A percentile compares a stretch with the other conserved stretches of the same genome.
Conservation (phyloP, 2,113 vertebrate genomes). For the Colistium nudipinnis region DNA sequence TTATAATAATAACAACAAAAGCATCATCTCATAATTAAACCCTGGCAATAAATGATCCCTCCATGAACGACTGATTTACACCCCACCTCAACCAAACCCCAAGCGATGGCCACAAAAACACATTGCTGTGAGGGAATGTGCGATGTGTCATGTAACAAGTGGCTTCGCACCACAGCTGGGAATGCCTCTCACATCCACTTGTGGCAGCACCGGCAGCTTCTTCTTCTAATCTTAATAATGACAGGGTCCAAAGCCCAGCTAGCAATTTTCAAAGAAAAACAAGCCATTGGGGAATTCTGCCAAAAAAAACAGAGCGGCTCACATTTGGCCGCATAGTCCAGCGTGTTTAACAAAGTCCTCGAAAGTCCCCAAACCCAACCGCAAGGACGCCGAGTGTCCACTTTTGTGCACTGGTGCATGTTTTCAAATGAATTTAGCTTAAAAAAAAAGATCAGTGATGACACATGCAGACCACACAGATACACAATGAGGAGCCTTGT, state of each 20-base stretch:
- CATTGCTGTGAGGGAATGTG: constrained; percentile 16
- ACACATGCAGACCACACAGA: not conserved
- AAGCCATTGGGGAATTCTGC: constrained; percentile 33
- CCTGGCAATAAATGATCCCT: not conserved
- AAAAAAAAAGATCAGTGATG: not conserved
- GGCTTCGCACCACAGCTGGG: constrained; percentile 62
- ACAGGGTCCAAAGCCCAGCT: constrained; percentile 71
- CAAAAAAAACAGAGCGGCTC: constrained; percentile 41
- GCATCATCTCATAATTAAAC: not conserved
- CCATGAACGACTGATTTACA: not conserved
- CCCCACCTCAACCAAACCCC: constrained; percentile 11
- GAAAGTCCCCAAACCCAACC: not conserved
- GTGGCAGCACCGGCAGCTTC: constrained; percentile 33
- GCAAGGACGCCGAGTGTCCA: not conserved
- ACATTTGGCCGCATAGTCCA: constrained; percentile 47
- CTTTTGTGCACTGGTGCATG: not conserved
- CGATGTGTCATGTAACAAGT: constrained; percentile 56
- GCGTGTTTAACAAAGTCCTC: not conserved
- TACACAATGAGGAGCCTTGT: not conserved
- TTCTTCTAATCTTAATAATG: constrained; percentile 78
- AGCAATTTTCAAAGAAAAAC: constrained; percentile 69
- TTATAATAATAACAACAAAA: not conserved
- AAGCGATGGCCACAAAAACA: constrained; percentile 13
- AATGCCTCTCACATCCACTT: constrained; percentile 55
- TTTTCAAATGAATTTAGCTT: not conserved